Conservation (phyloP, 2,888 invertebrate species). For the Cordilura impudica region DNA sequence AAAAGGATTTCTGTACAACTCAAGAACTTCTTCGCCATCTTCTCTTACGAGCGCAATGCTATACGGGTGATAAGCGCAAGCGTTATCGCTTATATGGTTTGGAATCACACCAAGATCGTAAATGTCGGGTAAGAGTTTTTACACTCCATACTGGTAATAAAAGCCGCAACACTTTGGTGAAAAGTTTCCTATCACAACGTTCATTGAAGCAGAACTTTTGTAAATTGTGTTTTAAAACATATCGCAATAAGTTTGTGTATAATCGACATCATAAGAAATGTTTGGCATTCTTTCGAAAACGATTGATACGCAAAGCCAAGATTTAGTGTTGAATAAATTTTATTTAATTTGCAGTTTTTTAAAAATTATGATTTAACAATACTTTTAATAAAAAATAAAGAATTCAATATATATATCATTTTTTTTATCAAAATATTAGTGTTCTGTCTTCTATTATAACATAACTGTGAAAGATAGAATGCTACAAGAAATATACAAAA, state of each 20-base stretch:
- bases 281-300: constrained; percentile 18
- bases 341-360: not conserved
- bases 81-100: constrained; percentile 42
- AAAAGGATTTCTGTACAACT: constrained; percentile 51
- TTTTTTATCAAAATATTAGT: too few relatives aligned
- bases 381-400: not conserved
- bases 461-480: too few relatives aligned
- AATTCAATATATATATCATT: too few relatives aligned
- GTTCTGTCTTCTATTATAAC: too few relatives aligned
- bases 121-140: constrained; percentile 37
- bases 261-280: constrained; percentile 33
- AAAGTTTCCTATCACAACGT: constrained; percentile 28
- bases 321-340: not conserved
- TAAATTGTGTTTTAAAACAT: constrained; percentile 33
- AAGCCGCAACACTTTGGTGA: constrained; percentile 37
- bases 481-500: too few relatives aligned
- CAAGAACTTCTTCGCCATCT: constrained; percentile 65
- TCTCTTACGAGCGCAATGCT: constrained; percentile 50
- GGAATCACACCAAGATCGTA: constrained; percentile 43
- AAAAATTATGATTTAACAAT: not conserved
- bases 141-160: constrained; percentile 41
- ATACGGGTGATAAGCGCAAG: constrained; percentile 2
- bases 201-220: not conserved
- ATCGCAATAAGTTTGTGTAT: constrained; percentile 7
- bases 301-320: constrained; percentile 15